These are phyloP conservation scores for Coenonympha glycerion DNA, from an alignment of 2,888 invertebrate genomes.

Conservation along the genomic window DNA sequence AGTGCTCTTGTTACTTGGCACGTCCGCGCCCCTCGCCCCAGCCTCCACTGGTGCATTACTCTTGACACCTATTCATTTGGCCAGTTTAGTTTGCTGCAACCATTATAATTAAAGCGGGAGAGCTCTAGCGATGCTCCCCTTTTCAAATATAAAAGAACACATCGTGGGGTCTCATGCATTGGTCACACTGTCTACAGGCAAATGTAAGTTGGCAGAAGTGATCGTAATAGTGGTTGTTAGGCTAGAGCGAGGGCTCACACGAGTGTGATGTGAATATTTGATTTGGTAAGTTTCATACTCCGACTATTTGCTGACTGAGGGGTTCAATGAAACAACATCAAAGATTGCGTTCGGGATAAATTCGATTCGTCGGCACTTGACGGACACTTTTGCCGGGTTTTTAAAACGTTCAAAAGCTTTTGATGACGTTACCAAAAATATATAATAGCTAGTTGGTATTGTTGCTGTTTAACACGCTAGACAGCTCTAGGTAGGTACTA, in stretches of 20 bases:
- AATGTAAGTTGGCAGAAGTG: conserved; percentile 69
- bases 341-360: conserved; percentile 16
- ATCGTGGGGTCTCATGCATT: conserved; percentile 28
- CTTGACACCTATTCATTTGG: conserved; percentile 68
- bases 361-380: conserved; percentile 11
- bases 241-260: conserved; percentile 49
- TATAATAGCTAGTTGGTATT: too few relatives aligned
- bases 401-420: not conserved
- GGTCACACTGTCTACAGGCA: conserved; percentile 59
- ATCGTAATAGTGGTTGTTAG: conserved; percentile 66
- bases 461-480: too few relatives aligned
- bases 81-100: conserved; percentile 50
- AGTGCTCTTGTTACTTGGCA: conserved; percentile 67
- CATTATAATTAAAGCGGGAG: conserved; percentile 22
- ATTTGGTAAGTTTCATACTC: conserved; percentile 32
- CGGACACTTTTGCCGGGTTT: not conserved
- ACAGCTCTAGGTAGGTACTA: too few relatives aligned
- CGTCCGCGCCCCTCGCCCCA: conserved; percentile 56
- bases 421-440: not conserved
- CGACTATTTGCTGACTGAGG: conserved; percentile 17
- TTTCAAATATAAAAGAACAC: conserved; percentile 26
- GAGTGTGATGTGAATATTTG: conserved; percentile 67
- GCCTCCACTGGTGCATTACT: conserved; percentile 62
- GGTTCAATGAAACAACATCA: conserved; percentile 23
- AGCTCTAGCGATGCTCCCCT: not conserved